Conservation (phyloP, 2,113 vertebrate genomes). For the Pyrgilauda ruficollis region DNA sequence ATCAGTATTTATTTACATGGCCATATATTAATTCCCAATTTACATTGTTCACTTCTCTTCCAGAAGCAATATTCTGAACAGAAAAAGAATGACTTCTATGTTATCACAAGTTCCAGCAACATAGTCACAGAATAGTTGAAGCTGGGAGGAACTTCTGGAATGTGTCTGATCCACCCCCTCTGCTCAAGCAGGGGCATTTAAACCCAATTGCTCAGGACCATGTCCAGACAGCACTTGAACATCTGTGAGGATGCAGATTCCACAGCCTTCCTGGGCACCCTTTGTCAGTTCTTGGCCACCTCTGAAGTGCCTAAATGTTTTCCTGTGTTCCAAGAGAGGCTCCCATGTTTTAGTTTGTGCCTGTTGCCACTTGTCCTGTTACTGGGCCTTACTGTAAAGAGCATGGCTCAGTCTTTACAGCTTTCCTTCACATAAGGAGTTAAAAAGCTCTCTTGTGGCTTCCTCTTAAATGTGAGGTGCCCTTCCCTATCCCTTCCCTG, state of each 20-base stretch:
- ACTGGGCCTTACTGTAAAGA: background rate
- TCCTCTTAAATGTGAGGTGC: background rate
- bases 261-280: background rate
- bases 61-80: background rate
- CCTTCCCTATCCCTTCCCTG: background rate
- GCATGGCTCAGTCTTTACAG: background rate
- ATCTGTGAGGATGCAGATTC: background rate
- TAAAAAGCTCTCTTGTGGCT: background rate
- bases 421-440: background rate
- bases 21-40: background rate
- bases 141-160: background rate
- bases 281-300: background rate
- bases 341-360: background rate
- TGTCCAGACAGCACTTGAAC: background rate
- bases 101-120: background rate
- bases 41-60: background rate
- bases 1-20: background rate
- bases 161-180: background rate
- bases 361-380: background rate
- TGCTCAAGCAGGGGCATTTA: background rate
- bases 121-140: background rate
- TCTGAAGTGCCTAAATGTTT: background rate
- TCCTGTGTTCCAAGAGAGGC: background rate
- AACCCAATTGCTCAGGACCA: background rate
- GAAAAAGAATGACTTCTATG: background rate